These are phyloP conservation scores for Entelurus aequoreus DNA, from an alignment of 2,113 vertebrate genomes.

Conservation along the genomic window DNA sequence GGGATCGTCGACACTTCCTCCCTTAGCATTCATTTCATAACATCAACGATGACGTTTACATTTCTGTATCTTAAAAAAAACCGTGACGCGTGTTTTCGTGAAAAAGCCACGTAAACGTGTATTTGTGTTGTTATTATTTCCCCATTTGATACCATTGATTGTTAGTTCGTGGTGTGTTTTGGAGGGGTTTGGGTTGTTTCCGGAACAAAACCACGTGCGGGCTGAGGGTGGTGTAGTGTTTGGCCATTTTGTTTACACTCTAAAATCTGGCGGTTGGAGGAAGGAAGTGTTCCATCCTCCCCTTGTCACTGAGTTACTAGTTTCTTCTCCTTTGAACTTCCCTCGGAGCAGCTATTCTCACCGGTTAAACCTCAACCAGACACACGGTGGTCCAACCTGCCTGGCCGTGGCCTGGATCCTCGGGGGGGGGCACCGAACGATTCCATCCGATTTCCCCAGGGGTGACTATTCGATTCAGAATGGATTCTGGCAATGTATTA, in stretches of 20 bases:
- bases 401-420: too few species aligned
- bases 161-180: neutral
- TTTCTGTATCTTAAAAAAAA: too few species aligned
- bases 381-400: neutral
- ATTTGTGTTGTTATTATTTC: neutral
- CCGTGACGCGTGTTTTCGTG: too few species aligned
- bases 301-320: neutral
- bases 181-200: neutral
- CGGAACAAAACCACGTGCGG: too few species aligned
- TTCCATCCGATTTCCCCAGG: too few species aligned
- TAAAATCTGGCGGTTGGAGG: slow-evolving; percentile 18
- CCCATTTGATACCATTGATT: neutral
- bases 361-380: neutral
- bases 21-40: neutral
- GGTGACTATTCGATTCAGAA: too few species aligned
- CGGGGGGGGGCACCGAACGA: too few species aligned
- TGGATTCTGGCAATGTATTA: too few species aligned
- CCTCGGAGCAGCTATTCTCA: slow-evolving; percentile 2
- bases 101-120: too few species aligned
- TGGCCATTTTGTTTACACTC: slow-evolving; percentile 41
- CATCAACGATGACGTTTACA: neutral
- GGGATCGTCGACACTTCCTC: neutral
- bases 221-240: neutral
- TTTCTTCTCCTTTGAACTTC: neutral
- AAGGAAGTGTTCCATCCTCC: neutral